A percentile compares a stretch with the other conserved stretches of the same genome.
phyloP scores from a whole-genome alignment of 2,113 vertebrate genomes.

The Pseudorhombus dupliciocellatus region DNA sequence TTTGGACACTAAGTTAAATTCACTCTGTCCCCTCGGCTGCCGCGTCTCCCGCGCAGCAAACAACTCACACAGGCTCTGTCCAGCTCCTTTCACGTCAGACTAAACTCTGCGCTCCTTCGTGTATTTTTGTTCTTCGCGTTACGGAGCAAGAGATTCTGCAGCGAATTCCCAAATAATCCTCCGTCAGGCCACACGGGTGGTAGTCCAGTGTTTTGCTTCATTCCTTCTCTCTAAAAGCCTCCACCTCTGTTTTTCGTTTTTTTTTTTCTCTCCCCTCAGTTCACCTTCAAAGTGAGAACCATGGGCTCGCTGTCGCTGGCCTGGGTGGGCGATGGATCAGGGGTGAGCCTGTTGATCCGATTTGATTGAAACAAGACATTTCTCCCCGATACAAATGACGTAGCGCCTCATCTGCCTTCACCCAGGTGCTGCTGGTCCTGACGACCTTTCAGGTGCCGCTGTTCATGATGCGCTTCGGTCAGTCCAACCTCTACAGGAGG shows the following conservation, averaged over 20 bases:
- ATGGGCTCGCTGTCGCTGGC: conserved; percentile 86
- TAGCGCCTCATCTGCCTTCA: background rate
- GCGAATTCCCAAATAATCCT: background rate
- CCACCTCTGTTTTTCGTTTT: background rate
- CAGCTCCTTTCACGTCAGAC: background rate
- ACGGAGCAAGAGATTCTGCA: background rate
- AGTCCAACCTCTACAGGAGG: conserved; percentile 91
- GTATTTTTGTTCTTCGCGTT: background rate
- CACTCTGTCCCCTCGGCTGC: conserved; percentile 23
- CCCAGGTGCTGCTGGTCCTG: conserved; percentile 87
- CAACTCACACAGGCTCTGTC: background rate
- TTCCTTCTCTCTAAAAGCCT: background rate
- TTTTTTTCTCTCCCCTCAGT: conserved; percentile 68
- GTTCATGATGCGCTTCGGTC: conserved; percentile 85
- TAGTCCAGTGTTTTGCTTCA: background rate
- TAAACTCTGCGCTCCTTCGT: background rate
- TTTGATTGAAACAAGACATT: background rate
- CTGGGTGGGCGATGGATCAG: conserved; percentile 90
- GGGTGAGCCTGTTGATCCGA: conserved; percentile 80
- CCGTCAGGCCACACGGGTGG: background rate
- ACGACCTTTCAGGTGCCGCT: conserved; percentile 89
- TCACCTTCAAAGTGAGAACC: conserved; percentile 84
- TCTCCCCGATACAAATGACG: background rate
- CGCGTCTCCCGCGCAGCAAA: background rate
- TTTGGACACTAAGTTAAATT: conserved; percentile 52